A percentile compares a stretch with the other conserved stretches of the same genome.
Evolutionary conservation across 2,797 vertebrate genomes (phyloP).

Genomic region (Psittacula echo): DNA sequence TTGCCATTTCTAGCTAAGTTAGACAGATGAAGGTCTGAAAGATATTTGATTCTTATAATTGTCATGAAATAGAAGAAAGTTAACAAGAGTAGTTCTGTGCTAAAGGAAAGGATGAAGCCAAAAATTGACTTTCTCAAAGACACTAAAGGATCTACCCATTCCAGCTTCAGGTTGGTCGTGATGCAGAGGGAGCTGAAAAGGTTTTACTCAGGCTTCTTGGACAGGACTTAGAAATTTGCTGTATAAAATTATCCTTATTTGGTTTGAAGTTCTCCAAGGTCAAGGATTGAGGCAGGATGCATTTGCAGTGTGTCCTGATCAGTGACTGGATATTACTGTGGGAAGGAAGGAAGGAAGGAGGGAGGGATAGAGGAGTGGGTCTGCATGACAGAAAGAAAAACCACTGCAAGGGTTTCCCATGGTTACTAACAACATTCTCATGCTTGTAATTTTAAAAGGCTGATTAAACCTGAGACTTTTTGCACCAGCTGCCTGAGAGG

Average conservation of each 20-base stretch:
- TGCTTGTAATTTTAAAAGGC: not conserved
- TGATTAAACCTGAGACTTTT: not conserved
- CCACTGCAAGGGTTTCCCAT: not conserved
- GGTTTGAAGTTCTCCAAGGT: not conserved
- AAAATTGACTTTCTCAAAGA: not conserved
- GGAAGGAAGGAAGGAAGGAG: not conserved
- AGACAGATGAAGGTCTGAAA: not conserved
- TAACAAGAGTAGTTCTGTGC: not conserved
- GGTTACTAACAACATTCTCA: not conserved
- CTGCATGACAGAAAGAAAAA: not conserved
- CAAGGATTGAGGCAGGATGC: not conserved
- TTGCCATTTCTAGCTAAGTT: not conserved
- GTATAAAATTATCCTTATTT: not conserved
- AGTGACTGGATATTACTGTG: not conserved
- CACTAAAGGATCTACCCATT: not conserved
- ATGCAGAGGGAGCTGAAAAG: not conserved
- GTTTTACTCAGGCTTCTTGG: not conserved
- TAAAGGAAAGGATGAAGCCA: not conserved
- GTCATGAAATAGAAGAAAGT: not conserved
- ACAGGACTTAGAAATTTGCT: not conserved
- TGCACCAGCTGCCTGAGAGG: constrained; percentile 43
- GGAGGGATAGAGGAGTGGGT: not conserved
- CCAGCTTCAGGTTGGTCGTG: not conserved
- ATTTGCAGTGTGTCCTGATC: not conserved
- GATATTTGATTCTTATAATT: not conserved